Evolutionary conservation across 1,140 invertebrate genomes (phyloP), one percentile per base, ranked within the genome.

Genomic region (Lasaia peninsularis): DNA sequence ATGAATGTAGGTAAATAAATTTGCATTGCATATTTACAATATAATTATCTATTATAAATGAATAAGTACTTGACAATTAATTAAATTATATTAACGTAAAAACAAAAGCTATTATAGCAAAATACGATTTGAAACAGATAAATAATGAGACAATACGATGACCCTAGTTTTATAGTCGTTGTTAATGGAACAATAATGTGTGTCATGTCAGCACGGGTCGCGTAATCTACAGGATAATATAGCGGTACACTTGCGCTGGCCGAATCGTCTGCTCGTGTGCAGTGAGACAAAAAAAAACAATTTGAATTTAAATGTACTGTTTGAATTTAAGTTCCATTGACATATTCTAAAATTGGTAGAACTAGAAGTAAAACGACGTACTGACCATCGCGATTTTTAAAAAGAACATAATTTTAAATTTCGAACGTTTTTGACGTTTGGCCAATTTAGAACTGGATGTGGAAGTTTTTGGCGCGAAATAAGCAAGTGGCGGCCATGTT

Each of bases 121-220:
- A 11, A 48, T 48, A 48, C 28, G 51, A 52, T 34, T 33, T 33
- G 18, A 52, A 20, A 21, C 1, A 50, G 57, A 63, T 49, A 72
- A 57, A 62, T 65, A 49, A n/a, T n/a, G 52, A 65, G 57, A 75
- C 67, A 71, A 75, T 70, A 75, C 62, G 78, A 61, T 62, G 71
- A 68, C 83, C 80, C 80, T 84, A 78, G 49, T 50, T 63, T 65
- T 72, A 71, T 80, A 78, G 77, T 78, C 72, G 65, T 76, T 69
- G 69, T 76, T 80, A 84, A 77, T 80, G 75, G 75, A 75, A 79
- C 72, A 78, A 80, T 80, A 80, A 80, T 69, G 69, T 83, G 73
- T 87, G 77, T 80, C 77, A 78, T 76, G 71, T 77, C 67, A 71
- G 62, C 64, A 21, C 68, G 65, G 76, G 78, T 77, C 73, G 74